A percentile compares a stretch with the other conserved stretches of the same genome.
phyloP scores from a whole-genome alignment of 2,797 vertebrate species.

The Cheirogaleus major region DNA sequence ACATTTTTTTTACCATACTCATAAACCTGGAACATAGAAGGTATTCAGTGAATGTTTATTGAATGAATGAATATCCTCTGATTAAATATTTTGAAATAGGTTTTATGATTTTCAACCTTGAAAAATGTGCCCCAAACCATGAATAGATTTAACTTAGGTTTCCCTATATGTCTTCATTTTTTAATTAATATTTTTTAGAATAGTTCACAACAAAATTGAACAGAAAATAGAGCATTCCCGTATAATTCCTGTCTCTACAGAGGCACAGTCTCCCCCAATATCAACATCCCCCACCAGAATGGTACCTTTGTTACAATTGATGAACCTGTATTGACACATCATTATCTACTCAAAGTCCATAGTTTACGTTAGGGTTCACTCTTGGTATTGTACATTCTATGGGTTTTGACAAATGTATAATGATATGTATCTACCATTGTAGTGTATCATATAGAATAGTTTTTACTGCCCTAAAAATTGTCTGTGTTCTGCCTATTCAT shows the following conservation, averaged over 20 bases:
- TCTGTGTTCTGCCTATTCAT: background rate
- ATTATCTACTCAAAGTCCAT: background rate
- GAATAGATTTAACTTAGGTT: slow-evolving; percentile 38
- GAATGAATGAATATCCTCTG: slow-evolving; percentile 30
- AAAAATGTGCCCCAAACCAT: slow-evolving; percentile 1
- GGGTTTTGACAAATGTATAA: slow-evolving; percentile 9
- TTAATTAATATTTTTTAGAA: slow-evolving; percentile 28
- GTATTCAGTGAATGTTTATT: slow-evolving; percentile 24
- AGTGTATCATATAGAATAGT: background rate
- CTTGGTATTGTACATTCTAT: background rate
- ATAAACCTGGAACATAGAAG: slow-evolving; percentile 27
- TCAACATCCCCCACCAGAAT: background rate
- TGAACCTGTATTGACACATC: background rate
- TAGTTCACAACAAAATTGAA: background rate
- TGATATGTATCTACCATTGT: background rate
- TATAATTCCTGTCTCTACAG: background rate
- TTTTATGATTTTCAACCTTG: slow-evolving; percentile 30
- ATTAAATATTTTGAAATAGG: slow-evolving; percentile 54
- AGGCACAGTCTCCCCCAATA: background rate
- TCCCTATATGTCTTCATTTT: slow-evolving; percentile 2
- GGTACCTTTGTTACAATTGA: background rate
- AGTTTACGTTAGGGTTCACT: background rate
- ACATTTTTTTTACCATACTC: slow-evolving; percentile 27
- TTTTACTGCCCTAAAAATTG: background rate
- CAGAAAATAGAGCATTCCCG: background rate